Evolutionary conservation across 2,797 vertebrate species (phyloP), one percentile per base, ranked within the genome.

Genomic region (Coilia nasus): DNA sequence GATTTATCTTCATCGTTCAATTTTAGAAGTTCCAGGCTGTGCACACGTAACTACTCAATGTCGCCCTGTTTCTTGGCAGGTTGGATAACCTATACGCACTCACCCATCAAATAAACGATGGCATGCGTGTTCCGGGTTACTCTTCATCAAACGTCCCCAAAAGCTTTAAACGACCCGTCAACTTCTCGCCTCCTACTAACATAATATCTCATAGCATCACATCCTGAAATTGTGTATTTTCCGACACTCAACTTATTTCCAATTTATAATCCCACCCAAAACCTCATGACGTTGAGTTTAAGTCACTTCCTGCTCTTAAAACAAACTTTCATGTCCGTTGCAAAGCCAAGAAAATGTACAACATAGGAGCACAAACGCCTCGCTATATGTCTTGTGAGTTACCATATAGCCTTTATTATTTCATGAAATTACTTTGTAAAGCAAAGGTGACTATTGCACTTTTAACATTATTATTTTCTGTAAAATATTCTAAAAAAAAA

Each of bases 251-350:
- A 83, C 64, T 85, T 85, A 85, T 83, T 82, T 85, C 60, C 84
- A 71, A 86, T 83, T 88, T 86, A 82, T 88, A 82, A 88, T 47
- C 86, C 87, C 81, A 82, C 85, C 85, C 85, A 82, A 85, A 44
- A 85, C 41, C 31, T 82, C 54, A 86, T 89, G 89, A 91, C 90
- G 86, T 88, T 82, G 57, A 86, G 54, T 25, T 54, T 87, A 89
- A 89, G 87, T 90, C 90, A 88, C 87, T 91, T 91, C 88, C 89
- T 87, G 85, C 83, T 89, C 78, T 21, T 78, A 78, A 44, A 78
- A 78, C 71, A 78, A 78, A 78, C 17, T 78, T 78, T 78, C 21
- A 35, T 31, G 25, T 35, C 25, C 64, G 25, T 25, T 44, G 31
- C 35, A 78, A 41, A 41, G 9, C 31, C 7, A 21, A 64, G 60